These are phyloP conservation scores for Hydropsyche tenuis DNA, from an alignment of 1,140 invertebrate species.

Conservation along the genomic window DNA sequence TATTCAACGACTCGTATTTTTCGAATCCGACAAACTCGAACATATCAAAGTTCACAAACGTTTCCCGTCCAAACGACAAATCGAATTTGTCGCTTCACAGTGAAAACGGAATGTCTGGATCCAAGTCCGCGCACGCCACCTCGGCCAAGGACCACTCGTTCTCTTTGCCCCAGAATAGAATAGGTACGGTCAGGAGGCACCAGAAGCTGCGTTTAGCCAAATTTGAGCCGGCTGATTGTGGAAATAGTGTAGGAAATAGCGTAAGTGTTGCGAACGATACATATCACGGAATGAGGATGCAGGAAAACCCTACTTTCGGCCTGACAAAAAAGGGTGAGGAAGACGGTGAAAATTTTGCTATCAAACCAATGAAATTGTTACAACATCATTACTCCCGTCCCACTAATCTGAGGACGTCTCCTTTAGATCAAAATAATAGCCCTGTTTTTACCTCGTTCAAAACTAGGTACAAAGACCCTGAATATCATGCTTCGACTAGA, in stretches of 20 bases:
- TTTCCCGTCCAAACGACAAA: slow-evolving; percentile 57
- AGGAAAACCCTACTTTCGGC: slow-evolving; percentile 54
- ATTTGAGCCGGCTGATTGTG: slow-evolving; percentile 23
- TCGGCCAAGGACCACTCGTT: slow-evolving; percentile 49
- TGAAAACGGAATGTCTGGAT: slow-evolving; percentile 35
- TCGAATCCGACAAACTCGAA: slow-evolving; percentile 44
- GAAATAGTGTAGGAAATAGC: slow-evolving; percentile 20
- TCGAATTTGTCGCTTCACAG: slow-evolving; percentile 40
- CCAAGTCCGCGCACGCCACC: slow-evolving; percentile 35
- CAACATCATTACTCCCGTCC: slow-evolving; percentile 49
- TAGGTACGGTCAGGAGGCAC: slow-evolving; percentile 53
- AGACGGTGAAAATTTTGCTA: slow-evolving; percentile 32
- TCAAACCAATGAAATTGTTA: slow-evolving; percentile 47
- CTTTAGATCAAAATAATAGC: slow-evolving; percentile 42
- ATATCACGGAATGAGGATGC: slow-evolving; percentile 46
- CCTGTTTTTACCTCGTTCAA: slow-evolving; percentile 39
- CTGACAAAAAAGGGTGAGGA: slow-evolving; percentile 44
- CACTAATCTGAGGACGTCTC: slow-evolving; percentile 54
- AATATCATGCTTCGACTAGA: slow-evolving; percentile 57
- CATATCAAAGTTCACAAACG: slow-evolving; percentile 43
- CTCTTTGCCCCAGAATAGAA: slow-evolving; percentile 46
- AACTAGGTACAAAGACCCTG: slow-evolving; percentile 50
- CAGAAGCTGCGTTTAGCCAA: slow-evolving; percentile 52
- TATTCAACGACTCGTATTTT: slow-evolving; percentile 68
- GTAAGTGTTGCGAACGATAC: slow-evolving; percentile 26